phyloP scores from a whole-genome alignment of 2,113 vertebrate species.

The Scomber japonicus region DNA sequence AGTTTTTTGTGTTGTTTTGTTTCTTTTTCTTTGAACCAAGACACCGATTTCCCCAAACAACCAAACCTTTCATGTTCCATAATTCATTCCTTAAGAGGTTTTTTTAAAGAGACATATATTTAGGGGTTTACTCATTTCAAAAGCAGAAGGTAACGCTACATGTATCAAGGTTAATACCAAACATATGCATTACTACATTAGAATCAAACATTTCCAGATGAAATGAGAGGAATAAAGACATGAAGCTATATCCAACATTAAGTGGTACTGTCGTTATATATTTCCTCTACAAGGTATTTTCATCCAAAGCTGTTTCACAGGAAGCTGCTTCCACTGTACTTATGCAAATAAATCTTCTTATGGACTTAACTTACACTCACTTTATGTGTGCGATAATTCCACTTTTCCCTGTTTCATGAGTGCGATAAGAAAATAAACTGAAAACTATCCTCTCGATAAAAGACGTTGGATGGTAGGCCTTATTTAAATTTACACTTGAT shows the following conservation, averaged over 20 bases:
- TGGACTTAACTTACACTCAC: slow-evolving; percentile 66
- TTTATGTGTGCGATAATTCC: slow-evolving; percentile 62
- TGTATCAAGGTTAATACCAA: slow-evolving; percentile 16
- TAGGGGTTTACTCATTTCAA: background rate
- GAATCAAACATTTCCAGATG: background rate
- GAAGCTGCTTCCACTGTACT: slow-evolving; percentile 45
- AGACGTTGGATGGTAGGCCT: slow-evolving; percentile 15
- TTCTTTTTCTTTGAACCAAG: too few relatives aligned
- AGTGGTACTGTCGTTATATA: slow-evolving; percentile 6
- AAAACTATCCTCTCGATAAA: slow-evolving; percentile 40
- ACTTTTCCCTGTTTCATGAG: slow-evolving; percentile 51
- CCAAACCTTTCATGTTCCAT: slow-evolving; percentile 6
- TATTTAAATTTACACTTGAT: slow-evolving; percentile 57
- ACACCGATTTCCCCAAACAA: too few relatives aligned
- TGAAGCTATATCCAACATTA: slow-evolving; percentile 1
- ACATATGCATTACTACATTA: slow-evolving; percentile 13
- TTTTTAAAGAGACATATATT: background rate
- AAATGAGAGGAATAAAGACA: background rate
- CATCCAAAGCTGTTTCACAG: slow-evolving; percentile 55
- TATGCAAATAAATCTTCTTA: slow-evolving; percentile 78
- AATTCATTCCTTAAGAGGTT: slow-evolving; percentile 11
- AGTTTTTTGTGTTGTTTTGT: too few relatives aligned
- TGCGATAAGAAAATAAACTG: slow-evolving; percentile 48
- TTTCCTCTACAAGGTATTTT: slow-evolving; percentile 31
- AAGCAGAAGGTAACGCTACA: background rate